A percentile compares a stretch with the other conserved stretches of the same genome.
phyloP scores from a whole-genome alignment of 2,113 vertebrate species.

The Athene noctua region DNA sequence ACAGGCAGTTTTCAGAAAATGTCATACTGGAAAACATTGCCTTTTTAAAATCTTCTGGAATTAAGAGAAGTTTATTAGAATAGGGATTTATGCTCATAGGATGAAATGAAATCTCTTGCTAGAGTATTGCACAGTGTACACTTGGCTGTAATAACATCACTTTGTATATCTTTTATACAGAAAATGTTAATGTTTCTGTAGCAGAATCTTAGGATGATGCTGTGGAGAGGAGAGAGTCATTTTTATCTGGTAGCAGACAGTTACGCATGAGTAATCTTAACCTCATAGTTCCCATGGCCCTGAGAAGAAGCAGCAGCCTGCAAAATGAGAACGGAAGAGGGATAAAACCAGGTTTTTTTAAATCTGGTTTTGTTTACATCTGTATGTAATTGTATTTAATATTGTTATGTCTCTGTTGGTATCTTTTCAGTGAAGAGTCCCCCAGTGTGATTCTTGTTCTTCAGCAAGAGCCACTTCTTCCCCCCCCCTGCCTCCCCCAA shows the following conservation, averaged over 20 bases:
- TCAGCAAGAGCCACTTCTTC: background rate
- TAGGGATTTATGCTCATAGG: background rate
- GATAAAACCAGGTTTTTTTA: background rate
- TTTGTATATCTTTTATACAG: background rate
- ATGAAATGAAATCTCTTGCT: background rate
- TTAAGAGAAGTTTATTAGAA: background rate
- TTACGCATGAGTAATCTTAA: background rate
- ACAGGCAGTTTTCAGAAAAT: background rate
- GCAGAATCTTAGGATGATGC: background rate
- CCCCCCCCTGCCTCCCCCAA: background rate
- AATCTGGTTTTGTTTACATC: background rate
- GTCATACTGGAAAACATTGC: background rate
- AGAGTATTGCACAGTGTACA: background rate
- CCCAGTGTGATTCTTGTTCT: background rate
- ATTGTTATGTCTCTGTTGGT: background rate
- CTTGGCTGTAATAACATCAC: background rate
- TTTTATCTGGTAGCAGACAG: background rate
- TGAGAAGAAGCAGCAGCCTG: background rate
- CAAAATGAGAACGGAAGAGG: background rate
- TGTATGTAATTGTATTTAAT: slow-evolving; percentile 13
- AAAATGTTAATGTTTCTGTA: background rate
- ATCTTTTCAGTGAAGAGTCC: background rate
- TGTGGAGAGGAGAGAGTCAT: background rate
- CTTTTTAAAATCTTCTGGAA: background rate
- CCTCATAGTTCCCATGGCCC: background rate